A percentile compares a stretch with the other conserved stretches of the same genome.
These are phyloP conservation scores for Tribolium madens DNA, from an alignment of 1,140 invertebrate species.

Conservation along the genomic window DNA sequence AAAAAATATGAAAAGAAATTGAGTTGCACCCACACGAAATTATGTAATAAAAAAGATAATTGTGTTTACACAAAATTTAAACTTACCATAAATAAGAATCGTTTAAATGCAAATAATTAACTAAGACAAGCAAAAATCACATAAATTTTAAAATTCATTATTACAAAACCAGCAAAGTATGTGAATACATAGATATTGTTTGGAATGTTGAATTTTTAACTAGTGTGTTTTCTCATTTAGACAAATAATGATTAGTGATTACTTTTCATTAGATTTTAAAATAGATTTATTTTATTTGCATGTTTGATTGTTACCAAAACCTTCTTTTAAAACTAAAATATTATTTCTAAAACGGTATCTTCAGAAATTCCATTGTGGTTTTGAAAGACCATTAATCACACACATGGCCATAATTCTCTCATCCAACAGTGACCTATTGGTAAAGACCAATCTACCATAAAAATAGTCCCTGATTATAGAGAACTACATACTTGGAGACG, in stretches of 20 bases:
- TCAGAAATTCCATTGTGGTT: background rate
- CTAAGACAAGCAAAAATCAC: too few species aligned
- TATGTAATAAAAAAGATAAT: background rate
- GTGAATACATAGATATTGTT: too few species aligned
- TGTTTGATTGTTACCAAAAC: too few species aligned
- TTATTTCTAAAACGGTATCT: background rate
- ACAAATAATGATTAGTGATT: too few species aligned
- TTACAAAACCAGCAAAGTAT: too few species aligned
- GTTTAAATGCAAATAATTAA: background rate
- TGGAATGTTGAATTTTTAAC: too few species aligned
- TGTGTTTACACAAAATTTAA: background rate
- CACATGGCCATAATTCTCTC: background rate
- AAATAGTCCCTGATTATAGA: background rate
- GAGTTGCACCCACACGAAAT: background rate
- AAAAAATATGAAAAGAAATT: background rate
- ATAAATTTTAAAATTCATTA: too few species aligned
- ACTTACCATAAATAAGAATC: background rate
- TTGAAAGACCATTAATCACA: background rate
- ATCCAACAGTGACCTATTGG: background rate
- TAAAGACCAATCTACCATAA: background rate
- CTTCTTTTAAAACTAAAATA: background rate
- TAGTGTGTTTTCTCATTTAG: too few species aligned
- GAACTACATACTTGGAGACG: too few species aligned
- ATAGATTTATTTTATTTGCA: too few species aligned
- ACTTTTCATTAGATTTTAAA: too few species aligned